Base-by-base conservation (phyloP, 2,888 invertebrate species). In the Drosophila neotestacea region DNA sequence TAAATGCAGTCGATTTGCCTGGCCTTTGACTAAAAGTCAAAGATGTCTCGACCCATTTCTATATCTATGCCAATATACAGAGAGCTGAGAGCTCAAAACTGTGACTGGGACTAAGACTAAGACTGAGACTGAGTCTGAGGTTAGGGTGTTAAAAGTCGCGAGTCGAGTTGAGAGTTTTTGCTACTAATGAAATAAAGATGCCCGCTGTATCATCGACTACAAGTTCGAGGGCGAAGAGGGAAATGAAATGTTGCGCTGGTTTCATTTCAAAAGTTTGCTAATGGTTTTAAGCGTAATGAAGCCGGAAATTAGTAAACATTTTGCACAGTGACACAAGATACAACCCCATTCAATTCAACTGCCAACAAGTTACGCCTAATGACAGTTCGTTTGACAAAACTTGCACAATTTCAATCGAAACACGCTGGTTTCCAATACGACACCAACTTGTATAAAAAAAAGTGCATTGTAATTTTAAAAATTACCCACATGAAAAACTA, bases 241-340 rank as follows among this genome's bases (percentile, higher is more conserved):
- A 28, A 41, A 61, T n/a, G 50, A 9, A 52, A 48, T 42, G 34
- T 54, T 66, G 47, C 70, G 38, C 51, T 61, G 71, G 73, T 79
- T 79, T 81, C 77, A 76, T 83, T 85, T 79, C 70, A 67, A 78
- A 85, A 88, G 76, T 88, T 88, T 85, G 73, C 84, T 88, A 88
- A 85, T 85, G 84, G 81, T 67, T 85, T 85, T 81, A 81, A 85
- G 85, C 85, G 83, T 85, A 85, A 85, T 87, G 85, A 88, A 85
- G 85, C 83, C 83, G 85, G 88, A 85, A 85, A 88, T 85, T 83
- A 88, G 85, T 81, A 83, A 82, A 85, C 83, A 85, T 84, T 81
- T 71, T 60, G 73, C 68, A 77, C 77, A 68, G 65, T 81, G 85
- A 60, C 64, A 62, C 63, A 34, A 62, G 27, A 42, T 55, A 16